Conservation (phyloP, 2,888 invertebrate genomes). For the Trachelus troglodyta region DNA sequence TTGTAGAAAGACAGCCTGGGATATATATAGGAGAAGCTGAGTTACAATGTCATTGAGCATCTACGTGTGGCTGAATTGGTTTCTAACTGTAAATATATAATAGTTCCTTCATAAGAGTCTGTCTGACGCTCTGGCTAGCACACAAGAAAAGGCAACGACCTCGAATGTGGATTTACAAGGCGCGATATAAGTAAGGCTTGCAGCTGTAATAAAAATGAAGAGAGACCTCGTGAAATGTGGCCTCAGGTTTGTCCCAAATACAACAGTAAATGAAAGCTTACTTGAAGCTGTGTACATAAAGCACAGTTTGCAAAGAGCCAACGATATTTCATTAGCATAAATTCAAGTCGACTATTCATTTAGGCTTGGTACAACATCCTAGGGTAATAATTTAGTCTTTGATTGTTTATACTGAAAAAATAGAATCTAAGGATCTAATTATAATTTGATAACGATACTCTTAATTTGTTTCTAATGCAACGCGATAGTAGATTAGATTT, state of each 20-base stretch:
- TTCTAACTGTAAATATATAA: slow-evolving; percentile 35
- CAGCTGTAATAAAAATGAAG: slow-evolving; percentile 15
- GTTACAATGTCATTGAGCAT: neutral
- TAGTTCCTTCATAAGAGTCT: slow-evolving; percentile 35
- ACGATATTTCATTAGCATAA: neutral
- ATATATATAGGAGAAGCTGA: neutral
- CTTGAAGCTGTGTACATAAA: neutral
- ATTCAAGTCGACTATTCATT: neutral
- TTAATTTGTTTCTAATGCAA: neutral
- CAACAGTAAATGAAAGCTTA: neutral
- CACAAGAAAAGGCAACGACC: slow-evolving; percentile 53
- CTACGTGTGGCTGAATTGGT: slow-evolving; percentile 29
- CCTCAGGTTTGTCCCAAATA: slow-evolving; percentile 25
- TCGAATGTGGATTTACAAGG: slow-evolving; percentile 46
- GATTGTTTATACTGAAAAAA: neutral
- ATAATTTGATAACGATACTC: neutral
- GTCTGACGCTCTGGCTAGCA: slow-evolving; percentile 39
- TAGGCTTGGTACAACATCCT: neutral
- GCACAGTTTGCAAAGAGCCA: neutral
- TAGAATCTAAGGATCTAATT: neutral
- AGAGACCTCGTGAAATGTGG: slow-evolving; percentile 15
- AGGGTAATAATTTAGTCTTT: neutral
- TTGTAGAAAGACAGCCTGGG: neutral
- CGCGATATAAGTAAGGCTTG: slow-evolving; percentile 35
- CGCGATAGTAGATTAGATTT: neutral